Conservation (phyloP, 2,113 vertebrate species). For the Anseranas semipalmata region DNA sequence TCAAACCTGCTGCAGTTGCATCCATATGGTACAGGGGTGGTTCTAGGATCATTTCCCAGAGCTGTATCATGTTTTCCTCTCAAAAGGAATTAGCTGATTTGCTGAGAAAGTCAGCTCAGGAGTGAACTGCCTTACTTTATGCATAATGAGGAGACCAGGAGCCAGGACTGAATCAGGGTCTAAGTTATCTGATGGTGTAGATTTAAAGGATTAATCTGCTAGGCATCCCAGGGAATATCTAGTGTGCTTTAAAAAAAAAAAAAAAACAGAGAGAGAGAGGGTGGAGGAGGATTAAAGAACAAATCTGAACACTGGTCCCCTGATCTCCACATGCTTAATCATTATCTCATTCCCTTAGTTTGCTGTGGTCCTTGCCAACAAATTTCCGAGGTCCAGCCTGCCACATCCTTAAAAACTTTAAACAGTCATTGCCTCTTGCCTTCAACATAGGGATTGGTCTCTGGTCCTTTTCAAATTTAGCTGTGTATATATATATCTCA, state of each 20-base stretch:
- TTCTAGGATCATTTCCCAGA: slow-evolving; percentile 6
- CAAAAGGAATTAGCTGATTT: neutral
- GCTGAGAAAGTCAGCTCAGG: neutral
- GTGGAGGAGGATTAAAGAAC: neutral
- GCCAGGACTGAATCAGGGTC: neutral
- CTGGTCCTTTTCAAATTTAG: neutral
- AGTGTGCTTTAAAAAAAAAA: neutral
- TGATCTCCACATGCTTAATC: neutral
- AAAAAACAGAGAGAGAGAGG: neutral
- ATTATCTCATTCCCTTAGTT: neutral
- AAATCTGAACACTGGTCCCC: neutral
- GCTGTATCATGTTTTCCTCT: neutral
- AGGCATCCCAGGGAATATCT: neutral
- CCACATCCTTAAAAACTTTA: neutral
- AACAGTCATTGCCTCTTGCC: neutral
- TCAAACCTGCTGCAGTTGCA: neutral
- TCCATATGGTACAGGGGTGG: neutral
- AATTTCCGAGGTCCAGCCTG: neutral
- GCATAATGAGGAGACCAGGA: neutral
- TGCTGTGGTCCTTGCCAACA: neutral
- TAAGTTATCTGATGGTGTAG: neutral
- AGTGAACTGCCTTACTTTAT: neutral
- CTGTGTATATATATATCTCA: neutral
- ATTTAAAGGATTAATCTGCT: neutral
- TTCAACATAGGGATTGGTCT: neutral